Evolutionary conservation across 2,113 vertebrate genomes (phyloP), one percentile per base, ranked within the genome.

Genomic region (Origma solitaria): DNA sequence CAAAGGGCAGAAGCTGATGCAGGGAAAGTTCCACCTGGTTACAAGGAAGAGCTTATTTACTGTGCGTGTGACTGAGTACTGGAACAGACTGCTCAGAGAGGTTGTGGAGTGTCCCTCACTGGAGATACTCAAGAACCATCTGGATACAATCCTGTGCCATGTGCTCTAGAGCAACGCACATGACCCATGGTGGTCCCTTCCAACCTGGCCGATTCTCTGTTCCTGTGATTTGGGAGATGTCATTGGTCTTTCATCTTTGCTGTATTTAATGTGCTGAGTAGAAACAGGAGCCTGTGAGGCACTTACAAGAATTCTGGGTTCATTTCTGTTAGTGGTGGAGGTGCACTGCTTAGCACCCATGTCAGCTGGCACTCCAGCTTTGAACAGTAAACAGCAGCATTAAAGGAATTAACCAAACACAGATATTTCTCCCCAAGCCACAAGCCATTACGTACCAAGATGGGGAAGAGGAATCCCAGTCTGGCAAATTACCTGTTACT

Each of bases 251-350:
- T 11, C 13, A 7, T 24, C 23, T 58, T 22, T 16, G 21, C 17
- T 11, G 3, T 47, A 10, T 37, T 44, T 18, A 21, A 13, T 7
- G 30, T 17, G 10, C 14, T 28, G 58, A 21, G 33, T 17, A 40
- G 60, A 47, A 78, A 15, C 20, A 4, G 0, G 4, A 58, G 27
- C 8, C 37, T 33, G 2, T 33, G 4, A 30, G 24, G n/a, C 15
- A 4, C 35, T 30, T 12, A 21, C 7, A 11, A 3, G 15, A 2
- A 5, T 47, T 38, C 2, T 1, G 2, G 6, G 9, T 58, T 40
- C 6, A 9, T 10, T 28, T 14, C 13, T 27, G 22, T 45, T 25
- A 17, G 23, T 33, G 20, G 27, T 10, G 7, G 17, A 10, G 18
- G 9, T 15, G n/a, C 15, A 0, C 31, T 53, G 28, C 28, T 23